Conservation (phyloP, 2,797 vertebrate genomes). For the Protonibea diacanthus region DNA sequence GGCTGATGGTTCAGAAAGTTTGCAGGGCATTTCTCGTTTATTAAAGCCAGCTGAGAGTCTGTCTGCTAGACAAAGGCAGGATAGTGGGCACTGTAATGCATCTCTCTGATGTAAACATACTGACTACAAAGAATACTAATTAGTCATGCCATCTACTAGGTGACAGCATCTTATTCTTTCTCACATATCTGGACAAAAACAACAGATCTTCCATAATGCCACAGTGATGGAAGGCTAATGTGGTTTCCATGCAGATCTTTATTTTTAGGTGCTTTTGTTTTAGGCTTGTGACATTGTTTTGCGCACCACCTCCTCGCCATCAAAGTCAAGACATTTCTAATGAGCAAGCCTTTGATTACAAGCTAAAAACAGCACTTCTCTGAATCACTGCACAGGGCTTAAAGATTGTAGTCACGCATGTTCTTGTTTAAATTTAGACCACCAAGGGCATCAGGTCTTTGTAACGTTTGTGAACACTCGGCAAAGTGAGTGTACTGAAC, state of each 20-base stretch:
- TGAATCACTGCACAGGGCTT: conserved; percentile 39
- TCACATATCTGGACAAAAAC: conserved; percentile 15
- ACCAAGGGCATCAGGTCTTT: conserved; percentile 40
- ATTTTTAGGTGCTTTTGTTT: conserved; percentile 66
- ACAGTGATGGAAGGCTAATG: conserved; percentile 15
- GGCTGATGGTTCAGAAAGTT: conserved; percentile 32
- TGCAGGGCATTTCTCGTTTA: conserved; percentile 50
- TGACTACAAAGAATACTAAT: conserved; percentile 29
- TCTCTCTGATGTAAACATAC: conserved; percentile 19
- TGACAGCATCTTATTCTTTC: conserved; percentile 46
- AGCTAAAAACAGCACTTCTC: conserved; percentile 38
- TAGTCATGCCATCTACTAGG: conserved; percentile 31
- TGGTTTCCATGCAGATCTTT: conserved; percentile 41
- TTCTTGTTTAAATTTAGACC: conserved; percentile 50
- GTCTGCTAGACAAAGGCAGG: conserved; percentile 7
- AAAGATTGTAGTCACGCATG: conserved; percentile 35
- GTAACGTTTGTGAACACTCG: conserved; percentile 30
- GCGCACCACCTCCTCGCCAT: conserved; percentile 56
- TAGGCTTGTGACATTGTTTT: conserved; percentile 43
- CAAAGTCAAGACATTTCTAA: conserved; percentile 55
- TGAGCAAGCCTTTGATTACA: conserved; percentile 49
- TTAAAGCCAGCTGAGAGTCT: conserved; percentile 29
- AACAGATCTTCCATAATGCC: conserved; percentile 32
- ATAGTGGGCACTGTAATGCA: conserved; percentile 15
- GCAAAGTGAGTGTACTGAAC: conserved; percentile 22